Percentiles rank a stretch among this genome's conserved stretches.
Conservation (phyloP, 2,888 invertebrate genomes). For the Lamproptera curius region DNA sequence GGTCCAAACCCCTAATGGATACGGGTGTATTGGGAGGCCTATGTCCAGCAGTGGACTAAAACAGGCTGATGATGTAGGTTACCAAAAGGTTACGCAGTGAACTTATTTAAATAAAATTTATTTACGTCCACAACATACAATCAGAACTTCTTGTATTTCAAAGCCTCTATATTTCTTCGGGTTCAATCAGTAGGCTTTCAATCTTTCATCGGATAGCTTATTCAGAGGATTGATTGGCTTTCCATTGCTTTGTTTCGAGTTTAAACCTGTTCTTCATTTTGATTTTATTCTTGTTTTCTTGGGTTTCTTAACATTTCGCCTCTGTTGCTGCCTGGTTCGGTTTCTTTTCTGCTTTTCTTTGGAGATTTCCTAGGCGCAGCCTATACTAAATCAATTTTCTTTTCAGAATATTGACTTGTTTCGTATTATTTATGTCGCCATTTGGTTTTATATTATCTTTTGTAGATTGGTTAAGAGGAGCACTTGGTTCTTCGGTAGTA, state of each 20-base stretch:
- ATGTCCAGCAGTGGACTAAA: too few species aligned
- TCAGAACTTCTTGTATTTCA: slow-evolving; percentile 81
- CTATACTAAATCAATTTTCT: slow-evolving; percentile 2
- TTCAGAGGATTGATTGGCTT: slow-evolving; percentile 47
- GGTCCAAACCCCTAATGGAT: too few species aligned
- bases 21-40: too few species aligned
- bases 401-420: slow-evolving; percentile 1
- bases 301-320: background rate
- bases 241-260: slow-evolving; percentile 32
- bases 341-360: slow-evolving; percentile 9
- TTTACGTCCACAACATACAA: too few species aligned
- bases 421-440: background rate
- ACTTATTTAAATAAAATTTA: too few species aligned
- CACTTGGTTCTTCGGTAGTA: slow-evolving; percentile 1
- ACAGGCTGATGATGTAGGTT: too few species aligned
- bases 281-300: slow-evolving; percentile 34
- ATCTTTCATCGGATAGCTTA: slow-evolving; percentile 85
- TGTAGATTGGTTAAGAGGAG: background rate
- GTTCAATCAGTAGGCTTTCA: slow-evolving; percentile 95
- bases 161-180: slow-evolving; percentile 92
- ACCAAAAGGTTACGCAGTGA: too few species aligned
- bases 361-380: background rate
- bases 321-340: background rate
- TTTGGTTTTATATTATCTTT: background rate
- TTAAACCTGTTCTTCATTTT: slow-evolving; percentile 43